Percentiles rank a stretch among this genome's conserved stretches.
phyloP scores from a whole-genome alignment of 2,888 invertebrate genomes.

The Acrocera orbiculus region DNA sequence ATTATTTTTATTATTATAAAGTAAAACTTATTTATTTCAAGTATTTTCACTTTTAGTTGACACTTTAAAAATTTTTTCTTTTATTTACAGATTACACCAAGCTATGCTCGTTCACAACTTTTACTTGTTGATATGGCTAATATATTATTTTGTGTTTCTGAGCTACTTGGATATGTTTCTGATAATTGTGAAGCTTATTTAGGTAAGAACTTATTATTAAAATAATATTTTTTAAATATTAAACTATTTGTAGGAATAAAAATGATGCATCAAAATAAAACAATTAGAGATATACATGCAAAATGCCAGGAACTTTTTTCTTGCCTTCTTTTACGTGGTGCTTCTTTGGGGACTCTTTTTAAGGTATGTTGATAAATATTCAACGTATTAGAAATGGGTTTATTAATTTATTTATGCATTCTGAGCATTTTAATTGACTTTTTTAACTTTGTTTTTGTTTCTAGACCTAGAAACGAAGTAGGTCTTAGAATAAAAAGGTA shows the following conservation, averaged over 20 bases:
- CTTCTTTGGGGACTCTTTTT: constrained; percentile 54
- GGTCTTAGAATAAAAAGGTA: too few relatives aligned
- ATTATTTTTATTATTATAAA: neutral
- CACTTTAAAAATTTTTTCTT: neutral
- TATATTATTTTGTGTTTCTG: constrained; percentile 54
- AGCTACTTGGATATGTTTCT: constrained; percentile 53
- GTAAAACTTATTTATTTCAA: neutral
- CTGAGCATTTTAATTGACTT: too few relatives aligned
- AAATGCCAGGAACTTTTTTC: constrained; percentile 65
- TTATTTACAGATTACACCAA: constrained; percentile 41
- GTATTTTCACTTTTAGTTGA: neutral
- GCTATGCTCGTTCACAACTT: constrained; percentile 36
- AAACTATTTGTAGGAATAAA: constrained; percentile 35
- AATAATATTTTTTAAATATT: constrained; percentile 15
- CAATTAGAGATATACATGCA: constrained; percentile 63
- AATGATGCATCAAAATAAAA: constrained; percentile 41
- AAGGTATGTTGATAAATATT: constrained; percentile 40
- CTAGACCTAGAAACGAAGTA: too few relatives aligned
- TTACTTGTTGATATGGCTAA: constrained; percentile 60
- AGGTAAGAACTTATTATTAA: constrained; percentile 15
- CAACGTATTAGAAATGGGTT: neutral
- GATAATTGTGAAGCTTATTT: constrained; percentile 39
- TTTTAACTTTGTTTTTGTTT: too few relatives aligned
- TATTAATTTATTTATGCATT: neutral
- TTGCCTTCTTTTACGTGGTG: constrained; percentile 55